Conservation (phyloP, 2,888 invertebrate species). For the Apotomis turbidana region DNA sequence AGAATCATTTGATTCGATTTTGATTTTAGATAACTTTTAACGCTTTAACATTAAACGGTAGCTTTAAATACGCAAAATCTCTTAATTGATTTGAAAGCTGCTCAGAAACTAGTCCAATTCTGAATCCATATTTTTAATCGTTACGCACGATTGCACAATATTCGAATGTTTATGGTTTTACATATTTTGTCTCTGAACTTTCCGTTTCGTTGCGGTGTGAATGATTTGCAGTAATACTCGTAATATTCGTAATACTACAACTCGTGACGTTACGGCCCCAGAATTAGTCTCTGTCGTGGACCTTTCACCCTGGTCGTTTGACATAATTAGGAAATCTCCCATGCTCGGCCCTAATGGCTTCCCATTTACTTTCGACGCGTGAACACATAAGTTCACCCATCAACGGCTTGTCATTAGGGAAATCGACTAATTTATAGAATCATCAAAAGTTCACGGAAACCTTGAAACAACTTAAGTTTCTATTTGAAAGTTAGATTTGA, state of each 20-base stretch:
- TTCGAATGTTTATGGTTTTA: constrained; percentile 4
- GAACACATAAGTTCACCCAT: constrained; percentile 48
- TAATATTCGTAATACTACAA: constrained; percentile 16
- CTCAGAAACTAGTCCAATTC: constrained; percentile 18
- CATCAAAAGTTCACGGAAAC: constrained; percentile 28
- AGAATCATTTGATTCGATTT: neutral
- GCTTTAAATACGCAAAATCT: constrained; percentile 18
- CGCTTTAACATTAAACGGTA: neutral
- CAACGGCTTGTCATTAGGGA: constrained; percentile 33
- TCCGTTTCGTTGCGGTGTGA: constrained; percentile 34
- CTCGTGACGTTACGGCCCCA: constrained; percentile 26
- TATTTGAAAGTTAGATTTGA: neutral
- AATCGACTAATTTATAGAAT: constrained; percentile 36
- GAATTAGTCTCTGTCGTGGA: constrained; percentile 46
- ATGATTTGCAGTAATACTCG: constrained; percentile 30
- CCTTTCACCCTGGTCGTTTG: constrained; percentile 64
- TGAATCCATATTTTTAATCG: constrained; percentile 21
- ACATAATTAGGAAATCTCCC: constrained; percentile 56
- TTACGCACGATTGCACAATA: constrained; percentile 21
- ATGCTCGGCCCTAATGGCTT: constrained; percentile 58
- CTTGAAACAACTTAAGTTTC: neutral
- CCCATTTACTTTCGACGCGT: constrained; percentile 58
- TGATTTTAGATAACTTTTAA: neutral
- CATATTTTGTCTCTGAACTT: constrained; percentile 22
- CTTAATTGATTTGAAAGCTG: constrained; percentile 32